Conservation (phyloP, 2,888 invertebrate species). For the Ommatoiulus sabulosus region DNA sequence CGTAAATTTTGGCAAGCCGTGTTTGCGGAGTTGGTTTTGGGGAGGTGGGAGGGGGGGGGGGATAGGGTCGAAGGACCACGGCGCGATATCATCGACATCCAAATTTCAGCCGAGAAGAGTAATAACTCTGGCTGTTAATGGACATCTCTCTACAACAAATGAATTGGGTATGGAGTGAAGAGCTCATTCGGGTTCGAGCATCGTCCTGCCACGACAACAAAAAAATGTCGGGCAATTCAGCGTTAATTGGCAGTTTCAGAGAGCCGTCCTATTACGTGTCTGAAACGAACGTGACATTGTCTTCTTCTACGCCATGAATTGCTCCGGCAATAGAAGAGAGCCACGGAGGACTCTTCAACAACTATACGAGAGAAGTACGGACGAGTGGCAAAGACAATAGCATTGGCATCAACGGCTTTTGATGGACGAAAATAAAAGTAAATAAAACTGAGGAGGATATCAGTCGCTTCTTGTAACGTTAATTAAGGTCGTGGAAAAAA, state of each 20-base stretch:
- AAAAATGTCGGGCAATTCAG: slow-evolving; percentile 35
- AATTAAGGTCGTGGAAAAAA: too few species aligned
- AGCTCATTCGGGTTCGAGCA: slow-evolving; percentile 35
- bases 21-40: neutral
- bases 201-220: neutral
- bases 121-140: slow-evolving; percentile 35
- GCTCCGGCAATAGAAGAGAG: neutral
- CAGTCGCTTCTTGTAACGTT: too few species aligned
- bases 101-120: slow-evolving; percentile 35
- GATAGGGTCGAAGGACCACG: neutral
- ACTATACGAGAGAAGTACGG: neutral
- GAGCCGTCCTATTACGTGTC: slow-evolving; percentile 27
- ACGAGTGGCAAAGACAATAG: neutral
- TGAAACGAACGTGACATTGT: slow-evolving; percentile 24
- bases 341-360: slow-evolving; percentile 8
- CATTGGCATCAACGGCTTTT: too few species aligned
- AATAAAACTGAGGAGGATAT: too few species aligned
- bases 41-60: neutral
- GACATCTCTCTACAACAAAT: slow-evolving; percentile 3
- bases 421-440: too few species aligned
- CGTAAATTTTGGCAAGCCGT: slow-evolving; percentile 28
- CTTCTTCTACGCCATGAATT: slow-evolving; percentile 37
- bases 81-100: slow-evolving; percentile 30
- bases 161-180: slow-evolving; percentile 39
- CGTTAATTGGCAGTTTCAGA: slow-evolving; percentile 36